These are phyloP conservation scores for Aix galericulata DNA, from an alignment of 2,113 vertebrate genomes.

Conservation along the genomic window DNA sequence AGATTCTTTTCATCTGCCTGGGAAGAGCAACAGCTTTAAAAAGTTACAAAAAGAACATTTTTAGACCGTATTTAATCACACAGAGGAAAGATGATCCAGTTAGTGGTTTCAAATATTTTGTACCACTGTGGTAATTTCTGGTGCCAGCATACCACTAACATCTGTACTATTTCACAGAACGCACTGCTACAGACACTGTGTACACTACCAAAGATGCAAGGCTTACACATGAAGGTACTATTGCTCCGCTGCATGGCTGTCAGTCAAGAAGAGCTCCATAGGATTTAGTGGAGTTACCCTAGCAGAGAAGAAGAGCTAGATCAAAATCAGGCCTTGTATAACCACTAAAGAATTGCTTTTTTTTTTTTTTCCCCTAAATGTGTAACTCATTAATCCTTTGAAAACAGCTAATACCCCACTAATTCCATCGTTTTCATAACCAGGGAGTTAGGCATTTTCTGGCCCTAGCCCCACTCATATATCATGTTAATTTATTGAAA, in stretches of 20 bases:
- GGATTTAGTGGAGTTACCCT: neutral
- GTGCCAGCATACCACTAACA: neutral
- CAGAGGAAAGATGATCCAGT: neutral
- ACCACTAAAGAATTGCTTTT: neutral
- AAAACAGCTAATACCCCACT: neutral
- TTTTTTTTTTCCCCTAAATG: neutral
- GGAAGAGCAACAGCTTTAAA: neutral
- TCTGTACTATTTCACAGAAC: neutral
- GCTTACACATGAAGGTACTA: neutral
- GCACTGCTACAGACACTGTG: neutral
- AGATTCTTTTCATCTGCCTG: neutral
- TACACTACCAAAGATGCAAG: neutral
- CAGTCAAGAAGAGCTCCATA: neutral
- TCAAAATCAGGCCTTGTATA: neutral
- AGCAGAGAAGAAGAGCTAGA: neutral
- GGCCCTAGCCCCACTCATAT: neutral
- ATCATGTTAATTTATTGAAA: neutral
- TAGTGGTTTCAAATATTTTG: constrained; percentile 30
- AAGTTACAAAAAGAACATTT: neutral
- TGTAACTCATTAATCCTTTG: neutral
- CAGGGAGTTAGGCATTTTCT: neutral
- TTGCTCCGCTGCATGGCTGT: neutral
- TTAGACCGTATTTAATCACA: neutral
- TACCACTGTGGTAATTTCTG: constrained; percentile 1
- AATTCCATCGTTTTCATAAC: neutral